Base-by-base conservation (phyloP, 2,888 invertebrate species). In the Brenthis hecate region DNA sequence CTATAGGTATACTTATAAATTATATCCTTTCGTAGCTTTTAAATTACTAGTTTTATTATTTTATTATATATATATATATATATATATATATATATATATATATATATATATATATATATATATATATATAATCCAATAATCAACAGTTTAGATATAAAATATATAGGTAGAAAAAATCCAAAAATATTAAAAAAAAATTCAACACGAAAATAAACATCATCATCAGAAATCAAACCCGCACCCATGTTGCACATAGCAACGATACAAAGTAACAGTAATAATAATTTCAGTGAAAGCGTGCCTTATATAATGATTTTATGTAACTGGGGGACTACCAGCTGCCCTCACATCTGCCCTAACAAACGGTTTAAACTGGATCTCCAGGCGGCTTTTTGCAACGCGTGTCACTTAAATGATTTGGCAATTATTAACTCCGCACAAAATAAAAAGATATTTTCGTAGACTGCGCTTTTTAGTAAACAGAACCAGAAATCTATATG, bases 231-330 rank as follows among this genome's bases (percentile, higher is more conserved):
- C 55, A 32, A 50, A 54, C 19, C 36, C 51, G 51, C 47, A 50
- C 28, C 43, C 75, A 43, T 43, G 36, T 43, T 43, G 36, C 76
- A 78, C 82, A 79, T 85, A 80, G 85, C 86, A 87, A 86, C 87
- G 85, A 85, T 83, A 75, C 82, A 83, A 85, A 81, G 80, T 72
- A 68, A 70, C 80, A 73, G 80, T 87, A 89, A 90, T 91, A 91
- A 91, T 91, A 91, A 88, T 84, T 43, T 11, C 84, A 82, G 88
- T 86, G 89, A 91, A 92, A 91, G 92, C 86, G 92, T 92, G 91
- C 92, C 88, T 83, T 80, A 81, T 84, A 80, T 78, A 81, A 81
- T 82, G 83, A 77, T 78, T 63, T 58, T 51, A 55, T 36, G 51
- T 60, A 80, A 80, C 80, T 79, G 81, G 82, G 88, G 84, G 81